phyloP scores from a whole-genome alignment of 2,113 vertebrate species.

The Poeciliopsis occidentalis region DNA sequence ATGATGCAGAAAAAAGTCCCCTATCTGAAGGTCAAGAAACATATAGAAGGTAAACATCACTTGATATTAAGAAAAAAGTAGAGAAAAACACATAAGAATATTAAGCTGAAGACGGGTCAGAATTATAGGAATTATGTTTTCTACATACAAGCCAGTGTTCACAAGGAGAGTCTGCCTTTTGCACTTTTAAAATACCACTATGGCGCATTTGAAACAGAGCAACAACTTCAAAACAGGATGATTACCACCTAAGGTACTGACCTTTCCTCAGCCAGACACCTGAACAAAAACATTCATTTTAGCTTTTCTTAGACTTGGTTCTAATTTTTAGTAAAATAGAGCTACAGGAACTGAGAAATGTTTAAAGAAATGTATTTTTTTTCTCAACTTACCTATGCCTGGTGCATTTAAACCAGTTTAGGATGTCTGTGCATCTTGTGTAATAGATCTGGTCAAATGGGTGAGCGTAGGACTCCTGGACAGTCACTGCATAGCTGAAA shows the following conservation, averaged over 20 bases:
- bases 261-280: constrained; percentile 31
- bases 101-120: background rate
- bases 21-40: constrained; percentile 48
- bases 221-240: constrained; percentile 8
- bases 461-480: constrained; percentile 97
- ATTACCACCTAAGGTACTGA: constrained; percentile 50
- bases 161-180: constrained; percentile 26
- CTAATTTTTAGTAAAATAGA: constrained; percentile 15
- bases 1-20: constrained; percentile 37
- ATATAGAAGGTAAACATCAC: constrained; percentile 7
- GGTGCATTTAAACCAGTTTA: constrained; percentile 99
- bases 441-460: constrained; percentile 99
- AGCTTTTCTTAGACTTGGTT: constrained; percentile 20
- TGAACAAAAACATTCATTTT: constrained; percentile 25
- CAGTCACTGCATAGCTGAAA: constrained; percentile 94
- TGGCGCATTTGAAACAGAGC: constrained; percentile 60
- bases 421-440: constrained; percentile 97
- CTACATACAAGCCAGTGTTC: constrained; percentile 8
- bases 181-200: constrained; percentile 24
- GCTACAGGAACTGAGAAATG: background rate
- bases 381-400: constrained; percentile 87
- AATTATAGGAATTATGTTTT: background rate
- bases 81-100: constrained; percentile 3
- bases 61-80: constrained; percentile 20
- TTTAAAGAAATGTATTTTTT: background rate